These are phyloP conservation scores for Sipha flava DNA, from an alignment of 1,140 invertebrate species.

Conservation along the genomic window DNA sequence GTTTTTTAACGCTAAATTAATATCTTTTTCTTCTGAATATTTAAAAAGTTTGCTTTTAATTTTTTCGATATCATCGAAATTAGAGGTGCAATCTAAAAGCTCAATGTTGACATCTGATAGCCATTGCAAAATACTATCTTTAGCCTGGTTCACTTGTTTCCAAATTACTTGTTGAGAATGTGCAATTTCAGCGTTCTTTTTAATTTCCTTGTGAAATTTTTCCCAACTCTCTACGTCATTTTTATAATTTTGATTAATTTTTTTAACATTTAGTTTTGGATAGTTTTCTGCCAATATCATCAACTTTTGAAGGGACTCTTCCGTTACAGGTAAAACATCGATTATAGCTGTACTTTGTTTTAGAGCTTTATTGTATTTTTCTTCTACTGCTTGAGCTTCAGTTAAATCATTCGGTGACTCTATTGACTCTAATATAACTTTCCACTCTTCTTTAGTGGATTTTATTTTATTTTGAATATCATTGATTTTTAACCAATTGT, in stretches of 20 bases:
- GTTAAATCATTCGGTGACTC: conserved; percentile 57
- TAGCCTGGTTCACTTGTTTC: conserved; percentile 81
- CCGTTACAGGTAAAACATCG: conserved; percentile 63
- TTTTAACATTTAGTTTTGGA: conserved; percentile 55
- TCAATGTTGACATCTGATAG: conserved; percentile 66
- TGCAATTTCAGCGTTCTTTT: conserved; percentile 62
- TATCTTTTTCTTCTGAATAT: conserved; percentile 77
- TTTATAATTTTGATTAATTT: conserved; percentile 56
- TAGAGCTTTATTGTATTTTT: conserved; percentile 64
- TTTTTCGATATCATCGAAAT: conserved; percentile 68
- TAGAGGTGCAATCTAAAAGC: conserved; percentile 62
- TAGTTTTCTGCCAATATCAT: conserved; percentile 62
- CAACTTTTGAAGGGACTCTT: conserved; percentile 60
- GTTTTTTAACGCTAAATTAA: conserved; percentile 63
- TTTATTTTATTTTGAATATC: not conserved
- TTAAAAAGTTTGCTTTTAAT: conserved; percentile 66
- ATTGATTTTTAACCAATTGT: not conserved
- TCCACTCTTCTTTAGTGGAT: not conserved
- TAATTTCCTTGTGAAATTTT: conserved; percentile 58
- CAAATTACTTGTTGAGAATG: conserved; percentile 83
- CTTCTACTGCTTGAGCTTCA: conserved; percentile 52
- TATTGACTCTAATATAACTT: not conserved
- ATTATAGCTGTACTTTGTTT: conserved; percentile 67
- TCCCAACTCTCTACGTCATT: conserved; percentile 63
- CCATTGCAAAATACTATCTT: conserved; percentile 76